Evolutionary conservation across 2,888 invertebrate genomes (phyloP).

Genomic region (Tenthredo distinguenda): DNA sequence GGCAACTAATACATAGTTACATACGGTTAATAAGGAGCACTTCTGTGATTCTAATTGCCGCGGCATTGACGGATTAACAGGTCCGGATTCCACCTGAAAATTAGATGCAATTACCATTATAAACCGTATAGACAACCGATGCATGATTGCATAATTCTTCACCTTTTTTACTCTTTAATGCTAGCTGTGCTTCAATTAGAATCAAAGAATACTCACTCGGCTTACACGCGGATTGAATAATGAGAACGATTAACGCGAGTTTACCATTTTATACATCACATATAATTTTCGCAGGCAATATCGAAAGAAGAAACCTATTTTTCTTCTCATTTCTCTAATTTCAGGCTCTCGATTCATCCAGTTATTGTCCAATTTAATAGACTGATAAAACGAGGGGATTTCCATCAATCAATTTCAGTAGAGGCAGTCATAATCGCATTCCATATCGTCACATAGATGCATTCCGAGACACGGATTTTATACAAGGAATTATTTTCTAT

Average conservation of each 20-base stretch:
- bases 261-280: background rate
- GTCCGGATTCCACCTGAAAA: constrained; percentile 53
- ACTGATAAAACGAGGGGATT: background rate
- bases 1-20: constrained; percentile 14
- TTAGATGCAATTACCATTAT: constrained; percentile 49
- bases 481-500: background rate
- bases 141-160: constrained; percentile 22
- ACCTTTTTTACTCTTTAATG: background rate
- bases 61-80: constrained; percentile 48
- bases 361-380: background rate
- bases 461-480: constrained; percentile 24
- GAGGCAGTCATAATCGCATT: constrained; percentile 2
- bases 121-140: background rate
- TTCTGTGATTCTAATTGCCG: constrained; percentile 39
- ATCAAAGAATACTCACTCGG: background rate
- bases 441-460: constrained; percentile 33
- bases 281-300: background rate
- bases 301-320: background rate
- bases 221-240: background rate
- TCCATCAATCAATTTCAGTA: background rate
- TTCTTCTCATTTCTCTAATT: background rate
- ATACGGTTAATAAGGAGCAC: constrained; percentile 16
- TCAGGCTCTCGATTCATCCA: background rate
- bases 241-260: background rate
- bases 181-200: constrained; percentile 11